A percentile compares a stretch with the other conserved stretches of the same genome.
These are phyloP conservation scores for Pluvianellus socialis DNA, from an alignment of 2,113 vertebrate species.

Conservation along the genomic window DNA sequence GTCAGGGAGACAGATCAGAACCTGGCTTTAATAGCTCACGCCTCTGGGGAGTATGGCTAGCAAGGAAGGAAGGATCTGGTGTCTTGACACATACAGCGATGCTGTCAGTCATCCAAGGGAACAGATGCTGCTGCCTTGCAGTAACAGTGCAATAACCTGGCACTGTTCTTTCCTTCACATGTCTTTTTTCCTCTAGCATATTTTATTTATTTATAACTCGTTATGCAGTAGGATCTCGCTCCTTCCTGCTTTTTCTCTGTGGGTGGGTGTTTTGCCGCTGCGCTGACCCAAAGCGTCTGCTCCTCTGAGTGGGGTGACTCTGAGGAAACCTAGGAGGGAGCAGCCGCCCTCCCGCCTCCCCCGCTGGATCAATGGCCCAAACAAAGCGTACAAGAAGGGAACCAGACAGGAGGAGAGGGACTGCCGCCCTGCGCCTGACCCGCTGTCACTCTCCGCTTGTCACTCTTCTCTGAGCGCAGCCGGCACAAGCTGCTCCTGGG, in stretches of 20 bases:
- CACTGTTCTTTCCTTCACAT: slow-evolving; percentile 25
- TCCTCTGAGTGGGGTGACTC: not conserved
- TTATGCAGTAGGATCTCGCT: not conserved
- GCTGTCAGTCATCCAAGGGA: slow-evolving; percentile 46
- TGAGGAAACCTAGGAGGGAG: slow-evolving; percentile 4
- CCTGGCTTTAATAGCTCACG: not conserved
- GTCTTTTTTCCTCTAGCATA: slow-evolving; percentile 9
- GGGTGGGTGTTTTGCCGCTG: not conserved
- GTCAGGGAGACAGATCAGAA: not conserved
- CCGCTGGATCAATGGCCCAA: not conserved
- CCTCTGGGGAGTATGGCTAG: not conserved
- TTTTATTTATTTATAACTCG: slow-evolving; percentile 50
- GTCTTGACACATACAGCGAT: not conserved
- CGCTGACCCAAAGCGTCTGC: slow-evolving; percentile 22
- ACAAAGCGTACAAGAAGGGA: not conserved
- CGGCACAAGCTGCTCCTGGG: not conserved
- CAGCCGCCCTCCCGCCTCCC: not conserved
- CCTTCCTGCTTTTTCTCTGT: not conserved
- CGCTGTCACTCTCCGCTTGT: not conserved
- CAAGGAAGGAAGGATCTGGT: not conserved
- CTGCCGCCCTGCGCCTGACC: not conserved
- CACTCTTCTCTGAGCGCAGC: not conserved
- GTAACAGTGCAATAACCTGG: not conserved
- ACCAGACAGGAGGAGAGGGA: not conserved
- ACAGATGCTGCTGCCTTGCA: slow-evolving; percentile 2